Evolutionary conservation across 2,113 vertebrate genomes (phyloP).

Genomic region (Cygnus atratus): DNA sequence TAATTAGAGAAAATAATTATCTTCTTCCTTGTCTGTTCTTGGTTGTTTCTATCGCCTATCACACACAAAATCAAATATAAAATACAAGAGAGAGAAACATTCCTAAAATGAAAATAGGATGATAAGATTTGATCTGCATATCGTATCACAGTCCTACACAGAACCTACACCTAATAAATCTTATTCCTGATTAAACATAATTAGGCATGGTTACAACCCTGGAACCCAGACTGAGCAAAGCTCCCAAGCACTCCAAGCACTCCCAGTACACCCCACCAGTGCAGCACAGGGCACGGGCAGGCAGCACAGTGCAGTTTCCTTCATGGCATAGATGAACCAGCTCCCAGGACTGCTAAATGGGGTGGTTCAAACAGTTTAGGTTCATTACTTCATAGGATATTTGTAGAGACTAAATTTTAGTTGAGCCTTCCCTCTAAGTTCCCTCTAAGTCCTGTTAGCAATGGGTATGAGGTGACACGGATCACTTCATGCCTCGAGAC

Average conservation of each 20-base stretch:
- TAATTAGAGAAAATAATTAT: background rate
- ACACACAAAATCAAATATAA: background rate
- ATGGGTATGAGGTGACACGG: background rate
- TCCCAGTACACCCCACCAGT: background rate
- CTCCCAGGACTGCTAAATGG: background rate
- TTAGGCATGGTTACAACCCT: background rate
- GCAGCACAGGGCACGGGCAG: background rate
- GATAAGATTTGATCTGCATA: background rate
- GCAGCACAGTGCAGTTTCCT: background rate
- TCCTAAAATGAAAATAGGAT: background rate
- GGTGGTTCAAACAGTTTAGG: background rate
- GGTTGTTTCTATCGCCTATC: background rate
- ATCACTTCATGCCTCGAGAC: fast-evolving
- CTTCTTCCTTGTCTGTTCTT: background rate
- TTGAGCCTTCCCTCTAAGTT: background rate
- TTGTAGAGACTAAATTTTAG: background rate
- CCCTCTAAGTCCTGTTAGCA: background rate
- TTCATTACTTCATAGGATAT: background rate
- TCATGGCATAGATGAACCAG: background rate
- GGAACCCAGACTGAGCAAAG: background rate
- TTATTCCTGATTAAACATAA: background rate
- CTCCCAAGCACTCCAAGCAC: background rate
- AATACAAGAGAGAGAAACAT: background rate
- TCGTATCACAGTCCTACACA: background rate
- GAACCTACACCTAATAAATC: background rate